Percentiles rank a stretch among this genome's conserved stretches.
Conservation (phyloP, 2,797 vertebrate genomes). For the Gorsachius magnificus region DNA sequence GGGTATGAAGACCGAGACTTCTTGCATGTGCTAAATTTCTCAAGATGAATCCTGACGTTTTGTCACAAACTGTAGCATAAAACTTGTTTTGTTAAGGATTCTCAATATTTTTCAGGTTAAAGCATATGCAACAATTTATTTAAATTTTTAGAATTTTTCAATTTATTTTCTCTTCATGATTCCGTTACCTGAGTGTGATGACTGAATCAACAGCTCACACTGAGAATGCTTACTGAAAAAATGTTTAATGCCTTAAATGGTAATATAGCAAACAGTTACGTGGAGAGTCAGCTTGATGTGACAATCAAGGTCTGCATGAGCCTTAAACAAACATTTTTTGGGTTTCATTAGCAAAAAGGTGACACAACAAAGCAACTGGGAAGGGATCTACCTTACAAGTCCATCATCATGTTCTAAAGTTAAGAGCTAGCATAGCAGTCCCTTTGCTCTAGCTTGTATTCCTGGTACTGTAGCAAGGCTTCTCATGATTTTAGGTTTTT, state of each 20-base stretch:
- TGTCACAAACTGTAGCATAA: neutral
- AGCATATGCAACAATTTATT: neutral
- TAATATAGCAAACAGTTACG: neutral
- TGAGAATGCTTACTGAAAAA: neutral
- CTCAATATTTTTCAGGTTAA: neutral
- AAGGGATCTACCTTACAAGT: neutral
- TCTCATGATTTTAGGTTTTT: neutral
- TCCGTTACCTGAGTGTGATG: neutral
- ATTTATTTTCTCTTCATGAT: neutral
- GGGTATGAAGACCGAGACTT: neutral
- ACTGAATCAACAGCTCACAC: neutral
- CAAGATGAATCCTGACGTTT: neutral
- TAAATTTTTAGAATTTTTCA: neutral
- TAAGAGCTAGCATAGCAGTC: neutral
- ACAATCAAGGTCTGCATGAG: neutral
- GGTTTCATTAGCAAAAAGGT: neutral
- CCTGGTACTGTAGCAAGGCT: neutral
- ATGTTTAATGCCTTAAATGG: neutral
- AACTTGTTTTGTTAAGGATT: neutral
- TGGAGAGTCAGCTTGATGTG: neutral
- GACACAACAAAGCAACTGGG: neutral
- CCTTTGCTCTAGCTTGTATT: neutral
- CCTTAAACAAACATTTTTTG: neutral
- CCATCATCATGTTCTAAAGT: neutral
- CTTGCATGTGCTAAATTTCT: neutral